Percentiles rank a stretch among this genome's conserved stretches.
phyloP scores from a whole-genome alignment of 2,797 vertebrate genomes.

The Danio albolineatus region DNA sequence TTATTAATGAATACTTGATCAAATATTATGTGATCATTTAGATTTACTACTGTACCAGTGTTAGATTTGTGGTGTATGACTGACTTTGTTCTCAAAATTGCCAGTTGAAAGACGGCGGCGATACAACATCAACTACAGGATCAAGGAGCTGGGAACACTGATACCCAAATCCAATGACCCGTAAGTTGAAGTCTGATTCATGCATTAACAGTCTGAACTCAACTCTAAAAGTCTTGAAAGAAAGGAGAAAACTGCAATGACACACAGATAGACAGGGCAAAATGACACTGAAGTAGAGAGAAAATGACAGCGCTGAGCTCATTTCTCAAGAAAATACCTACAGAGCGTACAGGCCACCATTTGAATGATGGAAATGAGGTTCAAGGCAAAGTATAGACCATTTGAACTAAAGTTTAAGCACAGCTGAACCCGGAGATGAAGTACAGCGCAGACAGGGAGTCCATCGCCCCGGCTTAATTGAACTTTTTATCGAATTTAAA shows the following conservation, averaged over 20 bases:
- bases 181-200: conserved; percentile 83
- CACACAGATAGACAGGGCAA: conserved; percentile 4
- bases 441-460: conserved; percentile 66
- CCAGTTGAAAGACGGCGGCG: conserved; percentile 96
- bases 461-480: conserved; percentile 70
- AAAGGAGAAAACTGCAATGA: background rate
- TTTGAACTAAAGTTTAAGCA: conserved; percentile 75
- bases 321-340: conserved; percentile 28
- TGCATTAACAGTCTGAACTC: background rate
- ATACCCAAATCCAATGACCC: conserved; percentile 99
- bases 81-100: conserved; percentile 41
- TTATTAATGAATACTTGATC: background rate
- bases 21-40: background rate
- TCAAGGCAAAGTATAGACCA: conserved; percentile 70
- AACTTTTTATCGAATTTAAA: conserved; percentile 82
- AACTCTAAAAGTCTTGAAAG: conserved; percentile 32
- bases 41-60: background rate
- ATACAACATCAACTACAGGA: conserved; percentile 99
- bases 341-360: conserved; percentile 18
- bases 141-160: conserved; percentile 98
- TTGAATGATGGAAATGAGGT: conserved; percentile 66
- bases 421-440: conserved; percentile 54
- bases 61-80: conserved; percentile 5
- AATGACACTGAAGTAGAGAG: conserved; percentile 16
- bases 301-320: conserved; percentile 11